Percentiles rank a stretch among this genome's conserved stretches.
These are phyloP conservation scores for Brachyopa scutellaris DNA, from an alignment of 2,888 invertebrate genomes.

Conservation along the genomic window DNA sequence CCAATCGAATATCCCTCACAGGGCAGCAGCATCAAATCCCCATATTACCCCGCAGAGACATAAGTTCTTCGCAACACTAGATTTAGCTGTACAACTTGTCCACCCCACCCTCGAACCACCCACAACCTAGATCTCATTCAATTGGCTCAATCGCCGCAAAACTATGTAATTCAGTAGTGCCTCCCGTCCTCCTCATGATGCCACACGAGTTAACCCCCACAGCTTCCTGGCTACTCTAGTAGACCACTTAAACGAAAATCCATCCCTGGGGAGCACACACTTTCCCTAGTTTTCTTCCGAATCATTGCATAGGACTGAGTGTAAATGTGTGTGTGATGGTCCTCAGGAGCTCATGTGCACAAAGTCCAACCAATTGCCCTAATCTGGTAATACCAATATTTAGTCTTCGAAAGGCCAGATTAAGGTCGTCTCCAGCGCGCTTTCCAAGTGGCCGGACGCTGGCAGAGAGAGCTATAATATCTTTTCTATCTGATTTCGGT, in stretches of 20 bases:
- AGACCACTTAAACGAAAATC: slow-evolving; percentile 54
- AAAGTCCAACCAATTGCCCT: slow-evolving; percentile 72
- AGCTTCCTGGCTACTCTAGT: slow-evolving; percentile 34
- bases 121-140: slow-evolving; percentile 63
- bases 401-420: slow-evolving; percentile 68
- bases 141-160: slow-evolving; percentile 67
- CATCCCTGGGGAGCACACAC: slow-evolving; percentile 47
- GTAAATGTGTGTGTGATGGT: slow-evolving; percentile 33
- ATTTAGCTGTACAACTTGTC: slow-evolving; percentile 49
- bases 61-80: slow-evolving; percentile 35
- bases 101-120: slow-evolving; percentile 13
- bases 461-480: slow-evolving; percentile 11
- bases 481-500: slow-evolving; percentile 52
- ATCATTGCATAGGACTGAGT: slow-evolving; percentile 32
- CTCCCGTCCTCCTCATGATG: not conserved
- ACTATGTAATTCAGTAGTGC: slow-evolving; percentile 59
- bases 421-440: slow-evolving; percentile 57
- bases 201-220: slow-evolving; percentile 18
- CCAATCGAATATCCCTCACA: slow-evolving; percentile 14
- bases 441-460: slow-evolving; percentile 26
- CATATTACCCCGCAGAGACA: slow-evolving; percentile 12
- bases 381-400: slow-evolving; percentile 70
- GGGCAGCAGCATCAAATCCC: slow-evolving; percentile 21
- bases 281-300: slow-evolving; percentile 35
- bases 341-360: slow-evolving; percentile 57